phyloP scores from a whole-genome alignment of 1,140 invertebrate genomes.

The Hyles vespertilio region DNA sequence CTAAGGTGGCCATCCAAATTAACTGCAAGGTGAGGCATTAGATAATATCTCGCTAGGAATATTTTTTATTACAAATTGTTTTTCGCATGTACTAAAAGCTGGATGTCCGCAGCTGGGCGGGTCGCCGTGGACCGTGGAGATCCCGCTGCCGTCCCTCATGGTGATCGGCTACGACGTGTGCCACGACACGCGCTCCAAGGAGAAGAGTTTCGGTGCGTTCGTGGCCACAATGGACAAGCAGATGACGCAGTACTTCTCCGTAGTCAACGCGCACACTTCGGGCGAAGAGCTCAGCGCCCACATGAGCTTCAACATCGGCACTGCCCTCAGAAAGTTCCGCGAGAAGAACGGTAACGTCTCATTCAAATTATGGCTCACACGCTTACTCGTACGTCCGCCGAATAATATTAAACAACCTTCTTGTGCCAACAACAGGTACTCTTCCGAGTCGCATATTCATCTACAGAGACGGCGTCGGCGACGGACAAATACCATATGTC shows the following conservation, averaged over 20 bases:
- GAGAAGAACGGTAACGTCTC: constrained; percentile 52
- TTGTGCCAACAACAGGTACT: constrained; percentile 22
- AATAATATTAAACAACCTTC: too few relatives aligned
- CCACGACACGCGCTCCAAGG: constrained; percentile 82
- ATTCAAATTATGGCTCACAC: too few relatives aligned
- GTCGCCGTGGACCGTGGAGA: constrained; percentile 85
- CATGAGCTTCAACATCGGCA: constrained; percentile 78
- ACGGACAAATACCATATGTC: constrained; percentile 86
- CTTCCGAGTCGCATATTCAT: constrained; percentile 80
- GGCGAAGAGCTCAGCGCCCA: constrained; percentile 84
- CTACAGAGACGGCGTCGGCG: constrained; percentile 89
- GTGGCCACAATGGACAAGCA: constrained; percentile 84
- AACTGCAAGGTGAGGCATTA: constrained; percentile 86
- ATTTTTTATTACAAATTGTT: too few relatives aligned
- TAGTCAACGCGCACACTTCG: constrained; percentile 81
- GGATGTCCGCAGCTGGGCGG: constrained; percentile 80
- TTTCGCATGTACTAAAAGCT: background rate
- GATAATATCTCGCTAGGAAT: too few relatives aligned
- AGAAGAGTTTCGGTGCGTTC: constrained; percentile 83
- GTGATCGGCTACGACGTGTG: constrained; percentile 92
- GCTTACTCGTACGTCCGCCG: too few relatives aligned
- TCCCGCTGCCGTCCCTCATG: constrained; percentile 85
- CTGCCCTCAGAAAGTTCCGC: constrained; percentile 77
- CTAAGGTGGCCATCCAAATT: constrained; percentile 91
- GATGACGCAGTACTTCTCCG: constrained; percentile 82